Evolutionary conservation across 92 coral and sea anemone species (phyloP).

Genomic region (Micromussa lordhowensis): DNA sequence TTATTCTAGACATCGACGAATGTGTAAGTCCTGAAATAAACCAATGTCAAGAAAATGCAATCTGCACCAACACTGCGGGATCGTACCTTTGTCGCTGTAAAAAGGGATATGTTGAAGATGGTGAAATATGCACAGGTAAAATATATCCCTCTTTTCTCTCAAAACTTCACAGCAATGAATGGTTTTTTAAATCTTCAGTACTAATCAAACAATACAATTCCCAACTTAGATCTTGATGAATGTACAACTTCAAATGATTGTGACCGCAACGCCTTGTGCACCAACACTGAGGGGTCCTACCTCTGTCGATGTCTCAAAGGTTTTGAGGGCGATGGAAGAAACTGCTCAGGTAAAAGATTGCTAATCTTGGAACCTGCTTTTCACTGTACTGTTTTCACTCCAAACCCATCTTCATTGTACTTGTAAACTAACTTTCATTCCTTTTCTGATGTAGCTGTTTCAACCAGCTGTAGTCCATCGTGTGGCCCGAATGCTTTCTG

Average conservation of each 20-base stretch:
- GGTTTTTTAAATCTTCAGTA: background rate
- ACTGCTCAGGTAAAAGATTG: constrained; percentile 15
- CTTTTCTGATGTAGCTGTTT: constrained; percentile 24
- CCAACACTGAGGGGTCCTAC: background rate
- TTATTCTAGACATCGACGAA: constrained; percentile 29
- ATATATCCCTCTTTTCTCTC: too few species aligned
- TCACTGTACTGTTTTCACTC: background rate
- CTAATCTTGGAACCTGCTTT: background rate
- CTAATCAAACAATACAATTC: too few species aligned
- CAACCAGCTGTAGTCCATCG: constrained; percentile 39
- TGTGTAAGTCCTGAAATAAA: constrained; percentile 27
- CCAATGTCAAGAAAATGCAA: constrained; percentile 50
- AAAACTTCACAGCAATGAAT: too few species aligned
- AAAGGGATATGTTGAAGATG: constrained; percentile 64
- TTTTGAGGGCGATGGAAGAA: constrained; percentile 26
- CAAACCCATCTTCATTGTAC: background rate
- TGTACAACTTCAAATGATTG: constrained; percentile 23
- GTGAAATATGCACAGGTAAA: constrained; percentile 50
- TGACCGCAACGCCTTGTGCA: constrained; percentile 19
- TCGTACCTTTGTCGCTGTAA: constrained; percentile 64
- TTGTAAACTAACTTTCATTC: too few species aligned
- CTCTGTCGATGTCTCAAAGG: background rate
- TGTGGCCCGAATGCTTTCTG: constrained; percentile 59
- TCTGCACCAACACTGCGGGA: constrained; percentile 67
- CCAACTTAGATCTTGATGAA: constrained; percentile 3